Conservation (phyloP, 2,888 invertebrate genomes). For the Ichneumon xanthorius region DNA sequence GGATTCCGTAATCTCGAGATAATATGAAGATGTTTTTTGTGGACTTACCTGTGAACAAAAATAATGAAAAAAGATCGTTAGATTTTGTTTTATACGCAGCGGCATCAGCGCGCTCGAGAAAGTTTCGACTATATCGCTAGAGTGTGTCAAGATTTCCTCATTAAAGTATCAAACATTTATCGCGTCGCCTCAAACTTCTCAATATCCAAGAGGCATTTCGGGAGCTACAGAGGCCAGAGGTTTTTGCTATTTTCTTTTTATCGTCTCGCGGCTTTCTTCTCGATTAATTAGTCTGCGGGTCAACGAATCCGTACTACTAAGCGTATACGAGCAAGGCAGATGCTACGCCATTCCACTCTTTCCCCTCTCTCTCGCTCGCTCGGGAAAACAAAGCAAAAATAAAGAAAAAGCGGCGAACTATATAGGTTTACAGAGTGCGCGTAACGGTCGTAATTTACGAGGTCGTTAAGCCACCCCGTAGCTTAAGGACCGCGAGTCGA, state of each 20-base stretch:
- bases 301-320: conserved; percentile 60
- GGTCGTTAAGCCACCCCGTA: conserved; percentile 70
- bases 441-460: conserved; percentile 71
- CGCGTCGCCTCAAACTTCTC: neutral
- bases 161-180: too few relatives aligned
- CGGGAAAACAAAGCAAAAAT: conserved; percentile 29
- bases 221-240: neutral
- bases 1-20: neutral
- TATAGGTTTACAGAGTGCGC: conserved; percentile 65
- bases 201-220: neutral
- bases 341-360: neutral
- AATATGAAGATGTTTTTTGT: neutral
- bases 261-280: conserved; percentile 8
- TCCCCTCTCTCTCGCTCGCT: neutral
- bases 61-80: neutral
- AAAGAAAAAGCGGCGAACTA: conserved; percentile 63
- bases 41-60: conserved; percentile 8
- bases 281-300: conserved; percentile 66
- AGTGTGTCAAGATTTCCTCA: too few relatives aligned
- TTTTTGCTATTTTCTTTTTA: neutral
- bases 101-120: too few relatives aligned
- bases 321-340: conserved; percentile 56
- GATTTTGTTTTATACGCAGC: neutral
- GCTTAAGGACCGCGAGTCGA: conserved; percentile 58
- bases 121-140: too few relatives aligned